Evolutionary conservation across 2,888 invertebrate genomes (phyloP).

Genomic region (Resseliella maxima): DNA sequence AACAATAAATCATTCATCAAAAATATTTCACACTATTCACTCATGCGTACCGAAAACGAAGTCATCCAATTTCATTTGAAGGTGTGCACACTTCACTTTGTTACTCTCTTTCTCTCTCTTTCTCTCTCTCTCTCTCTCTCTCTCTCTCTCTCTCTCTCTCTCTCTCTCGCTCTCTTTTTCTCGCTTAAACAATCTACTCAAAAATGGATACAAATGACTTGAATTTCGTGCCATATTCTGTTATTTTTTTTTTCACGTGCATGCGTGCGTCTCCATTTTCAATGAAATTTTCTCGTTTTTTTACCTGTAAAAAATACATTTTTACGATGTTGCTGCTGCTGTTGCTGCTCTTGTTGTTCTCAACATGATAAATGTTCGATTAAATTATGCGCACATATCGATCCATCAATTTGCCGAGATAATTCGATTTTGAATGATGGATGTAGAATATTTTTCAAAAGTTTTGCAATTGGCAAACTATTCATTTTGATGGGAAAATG

Average conservation of each 20-base stretch:
- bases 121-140: no score
- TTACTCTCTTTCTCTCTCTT: no score
- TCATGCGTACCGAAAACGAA: conserved; percentile 12
- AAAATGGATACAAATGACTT: neutral
- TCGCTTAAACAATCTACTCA: neutral
- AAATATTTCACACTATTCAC: conserved; percentile 22
- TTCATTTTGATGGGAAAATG: neutral
- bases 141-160: no score
- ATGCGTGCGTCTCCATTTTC: neutral
- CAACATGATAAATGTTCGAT: conserved; percentile 31
- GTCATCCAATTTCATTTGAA: neutral
- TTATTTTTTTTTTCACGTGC: neutral
- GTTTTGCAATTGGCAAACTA: neutral
- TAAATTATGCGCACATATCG: conserved; percentile 26
- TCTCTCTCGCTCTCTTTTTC: no score
- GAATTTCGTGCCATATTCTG: neutral
- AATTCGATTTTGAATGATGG: conserved; percentile 38
- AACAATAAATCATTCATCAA: conserved; percentile 56
- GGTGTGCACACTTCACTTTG: neutral
- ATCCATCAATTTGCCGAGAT: conserved; percentile 32
- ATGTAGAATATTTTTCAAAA: conserved; percentile 17
- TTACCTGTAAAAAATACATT: neutral
- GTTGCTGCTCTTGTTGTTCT: neutral
- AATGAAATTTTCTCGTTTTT: neutral
- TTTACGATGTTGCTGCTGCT: neutral